Evolutionary conservation across 2,113 vertebrate species (phyloP), one percentile per base, ranked within the genome.

Genomic region (Cyphomyrus discorhynchus): DNA sequence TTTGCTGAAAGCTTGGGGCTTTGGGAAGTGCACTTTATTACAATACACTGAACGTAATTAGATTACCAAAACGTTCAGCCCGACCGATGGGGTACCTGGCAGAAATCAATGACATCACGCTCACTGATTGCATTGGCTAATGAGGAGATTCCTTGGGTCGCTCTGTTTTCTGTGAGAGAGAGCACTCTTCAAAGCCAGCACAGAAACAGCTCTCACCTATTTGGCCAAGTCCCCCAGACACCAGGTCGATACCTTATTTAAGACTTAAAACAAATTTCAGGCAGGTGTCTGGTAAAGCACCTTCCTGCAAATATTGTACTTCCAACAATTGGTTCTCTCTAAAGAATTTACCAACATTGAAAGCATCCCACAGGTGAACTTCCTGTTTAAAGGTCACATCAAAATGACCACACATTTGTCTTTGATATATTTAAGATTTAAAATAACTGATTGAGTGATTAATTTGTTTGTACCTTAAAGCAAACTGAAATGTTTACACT

Each of bases 181-280:
- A 86, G 27, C 45, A 24, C 27, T 62, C 42, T 90, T 86, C 46
- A 50, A 45, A 39, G 70, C 86, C 15, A 5, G 66, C 66, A 45
- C 66, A 7, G 86, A 56, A 90, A 82, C 5, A 19, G 50, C 50
- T 15, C 52, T 42, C 62, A 58, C 42, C 89, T 90, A 47, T 53
- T 87, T 56, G 21, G n/a, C 19, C 80, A 50, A 17, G 85, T 90
- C 46, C 21, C 46, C 66, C 46, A 50, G 83, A 86, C 66, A 90
- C 49, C 21, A 88, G 52, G 82, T 88, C 89, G 45, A 88, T 90
- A 88, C 42, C 50, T 88, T 88, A 70, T 88, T 90, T 88, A 83
- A 24, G 86, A 88, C 86, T 62, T 88, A 83, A 90, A 90, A 88
- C 74, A 90, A 88, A 88, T 90, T 66, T 88, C 21, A 86, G 87